Percentiles rank a stretch among this genome's conserved stretches.
Conservation (phyloP, 2,113 vertebrate genomes). For the Plestiodon gilberti region DNA sequence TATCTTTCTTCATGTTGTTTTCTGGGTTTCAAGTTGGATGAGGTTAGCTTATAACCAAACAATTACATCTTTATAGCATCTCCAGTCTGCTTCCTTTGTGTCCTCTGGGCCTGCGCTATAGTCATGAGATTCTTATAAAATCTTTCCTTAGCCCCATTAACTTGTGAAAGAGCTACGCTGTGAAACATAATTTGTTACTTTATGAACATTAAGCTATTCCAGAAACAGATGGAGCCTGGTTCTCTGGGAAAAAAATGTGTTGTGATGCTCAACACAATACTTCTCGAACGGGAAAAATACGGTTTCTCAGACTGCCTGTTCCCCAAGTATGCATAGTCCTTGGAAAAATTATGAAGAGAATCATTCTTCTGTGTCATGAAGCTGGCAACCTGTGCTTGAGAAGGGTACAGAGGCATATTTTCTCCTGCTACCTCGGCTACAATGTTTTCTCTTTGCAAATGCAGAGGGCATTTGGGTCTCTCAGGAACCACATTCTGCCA, state of each 20-base stretch:
- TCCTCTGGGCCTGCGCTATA: slow-evolving; percentile 4
- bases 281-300: slow-evolving; percentile 59
- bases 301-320: slow-evolving; percentile 49
- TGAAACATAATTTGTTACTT: slow-evolving; percentile 66
- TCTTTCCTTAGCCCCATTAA: slow-evolving; percentile 70
- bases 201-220: slow-evolving; percentile 64
- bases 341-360: slow-evolving; percentile 62
- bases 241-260: slow-evolving; percentile 51
- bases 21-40: slow-evolving; percentile 24
- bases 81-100: slow-evolving; percentile 39
- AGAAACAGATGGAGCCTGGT: slow-evolving; percentile 66
- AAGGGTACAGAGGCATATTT: slow-evolving; percentile 55
- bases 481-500: slow-evolving; percentile 30
- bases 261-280: slow-evolving; percentile 57
- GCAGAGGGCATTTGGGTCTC: slow-evolving; percentile 36
- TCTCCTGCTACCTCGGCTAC: slow-evolving; percentile 41
- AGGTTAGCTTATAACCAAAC: slow-evolving; percentile 53
- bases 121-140: slow-evolving; percentile 56
- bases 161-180: slow-evolving; percentile 46
- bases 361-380: slow-evolving; percentile 61
- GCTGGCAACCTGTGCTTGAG: slow-evolving; percentile 45
- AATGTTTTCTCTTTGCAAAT: slow-evolving; percentile 43
- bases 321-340: slow-evolving; percentile 52
- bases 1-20: slow-evolving; percentile 22
- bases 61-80: slow-evolving; percentile 31